Conservation (phyloP, 2,888 invertebrate species). For the Drosophila melanosoma region DNA sequence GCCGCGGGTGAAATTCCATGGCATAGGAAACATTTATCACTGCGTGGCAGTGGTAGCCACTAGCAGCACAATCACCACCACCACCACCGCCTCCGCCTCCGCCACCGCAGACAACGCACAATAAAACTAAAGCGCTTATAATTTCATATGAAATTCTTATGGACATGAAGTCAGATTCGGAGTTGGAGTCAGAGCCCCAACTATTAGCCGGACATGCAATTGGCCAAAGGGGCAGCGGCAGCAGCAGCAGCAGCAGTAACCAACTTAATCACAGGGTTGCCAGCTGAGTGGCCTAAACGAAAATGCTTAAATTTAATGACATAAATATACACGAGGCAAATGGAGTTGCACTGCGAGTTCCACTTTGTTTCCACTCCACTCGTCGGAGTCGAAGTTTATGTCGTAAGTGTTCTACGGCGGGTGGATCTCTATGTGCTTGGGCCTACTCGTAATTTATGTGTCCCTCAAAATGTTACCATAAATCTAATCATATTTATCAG, state of each 20-base stretch:
- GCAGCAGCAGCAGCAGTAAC: slow-evolving; percentile 49
- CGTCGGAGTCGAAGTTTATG: slow-evolving; percentile 20
- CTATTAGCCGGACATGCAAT: slow-evolving; percentile 76
- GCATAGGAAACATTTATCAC: slow-evolving; percentile 85
- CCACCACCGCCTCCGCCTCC: slow-evolving; percentile 44
- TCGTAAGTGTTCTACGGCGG: slow-evolving; percentile 48
- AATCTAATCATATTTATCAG: slow-evolving; percentile 65
- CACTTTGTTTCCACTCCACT: slow-evolving; percentile 15
- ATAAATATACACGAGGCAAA: slow-evolving; percentile 78
- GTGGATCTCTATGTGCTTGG: slow-evolving; percentile 45
- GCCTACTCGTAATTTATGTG: slow-evolving; percentile 44
- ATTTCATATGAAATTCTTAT: slow-evolving; percentile 82
- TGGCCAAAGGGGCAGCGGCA: slow-evolving; percentile 57
- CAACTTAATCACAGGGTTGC: slow-evolving; percentile 82
- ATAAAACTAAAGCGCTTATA: slow-evolving; percentile 84
- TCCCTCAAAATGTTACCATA: slow-evolving; percentile 45
- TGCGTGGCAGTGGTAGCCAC: slow-evolving; percentile 60
- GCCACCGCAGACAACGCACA: slow-evolving; percentile 69
- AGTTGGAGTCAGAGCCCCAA: slow-evolving; percentile 53
- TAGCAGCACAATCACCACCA: slow-evolving; percentile 31
- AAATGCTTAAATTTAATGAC: slow-evolving; percentile 85
- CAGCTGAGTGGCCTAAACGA: slow-evolving; percentile 83
- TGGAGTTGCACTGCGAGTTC: slow-evolving; percentile 43
- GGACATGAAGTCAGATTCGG: slow-evolving; percentile 38
- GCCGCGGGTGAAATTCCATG: slow-evolving; percentile 80